Base-by-base conservation (phyloP, 1,140 invertebrate species). In the Manduca sexta region DNA sequence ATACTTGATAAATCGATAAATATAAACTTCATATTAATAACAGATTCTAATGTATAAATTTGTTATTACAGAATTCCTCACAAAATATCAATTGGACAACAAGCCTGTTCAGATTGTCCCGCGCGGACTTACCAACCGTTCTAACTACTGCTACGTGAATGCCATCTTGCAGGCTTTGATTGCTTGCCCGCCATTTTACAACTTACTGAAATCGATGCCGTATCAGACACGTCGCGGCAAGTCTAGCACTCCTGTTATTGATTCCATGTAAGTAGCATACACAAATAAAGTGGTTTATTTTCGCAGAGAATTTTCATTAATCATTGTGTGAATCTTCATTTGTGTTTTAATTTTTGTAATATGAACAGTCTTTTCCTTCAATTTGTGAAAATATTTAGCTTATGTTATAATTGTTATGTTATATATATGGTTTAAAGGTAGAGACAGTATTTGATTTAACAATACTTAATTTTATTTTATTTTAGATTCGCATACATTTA, bases 111-210 rank as follows among this genome's bases (percentile, higher is more conserved):
- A 91, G 45, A 78, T 97, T 12, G 88, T 93, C 66, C 96, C 96
- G 0, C 90, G 96, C 45, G 96, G 96, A 7, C 88, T 98, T 11
- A 94, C 92, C 30, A 98, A 98, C 84, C 91, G 92, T 43, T 95
- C 93, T 40, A 98, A 98, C 88, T 98, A 96, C 86, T 98, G 97
- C 85, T 98, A 98, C 69, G 95, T 97, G 17, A 98, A 98, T 86
- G 95, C 96, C 18, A 95, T 94, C 49, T 84, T 96, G 29, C 95
- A 97, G 87, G 95, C 96, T 0, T 84, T 98, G 41, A 86, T 98
- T 0, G 95, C 94, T 16, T 98, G 96, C 81, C 94, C 96, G 12
- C 95, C 96, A 0, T 96, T 98, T 86, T 97, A 95, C 74, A 96
- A 98, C 86, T 88, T 98, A 65, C 85, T 98, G 56, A 92, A 91